These are phyloP conservation scores for Caenorhabditis angaria DNA, from an alignment of 2,888 invertebrate species.

Conservation along the genomic window DNA sequence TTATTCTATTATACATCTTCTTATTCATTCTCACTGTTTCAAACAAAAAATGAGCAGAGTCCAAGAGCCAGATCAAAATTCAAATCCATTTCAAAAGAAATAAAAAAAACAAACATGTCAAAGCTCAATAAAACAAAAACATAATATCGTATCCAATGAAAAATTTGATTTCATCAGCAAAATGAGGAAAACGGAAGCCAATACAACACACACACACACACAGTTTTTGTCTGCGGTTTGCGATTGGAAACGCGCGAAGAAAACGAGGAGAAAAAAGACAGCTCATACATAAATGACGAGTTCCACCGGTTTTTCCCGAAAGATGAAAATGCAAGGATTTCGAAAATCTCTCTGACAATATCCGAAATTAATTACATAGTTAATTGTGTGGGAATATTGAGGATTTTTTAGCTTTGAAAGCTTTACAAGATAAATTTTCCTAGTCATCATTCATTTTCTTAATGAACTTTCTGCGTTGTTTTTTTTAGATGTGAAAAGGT, in stretches of 20 bases:
- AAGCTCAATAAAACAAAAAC: not conserved
- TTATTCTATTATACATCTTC: not conserved
- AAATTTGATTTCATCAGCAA: not conserved
- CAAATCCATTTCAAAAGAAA: not conserved
- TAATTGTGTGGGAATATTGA: not conserved
- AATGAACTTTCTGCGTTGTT: too few species aligned
- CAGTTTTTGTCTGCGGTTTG: too few species aligned
- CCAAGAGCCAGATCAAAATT: not conserved
- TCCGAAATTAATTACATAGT: not conserved
- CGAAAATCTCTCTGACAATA: not conserved
- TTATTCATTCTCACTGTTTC: not conserved
- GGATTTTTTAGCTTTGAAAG: too few species aligned
- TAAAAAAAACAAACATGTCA: not conserved
- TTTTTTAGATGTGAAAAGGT: too few species aligned
- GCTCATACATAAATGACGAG: conserved; percentile 4
- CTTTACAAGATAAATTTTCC: too few species aligned
- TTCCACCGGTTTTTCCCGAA: not conserved
- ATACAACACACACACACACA: too few species aligned
- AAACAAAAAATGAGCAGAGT: conserved; percentile 7
- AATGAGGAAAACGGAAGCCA: not conserved
- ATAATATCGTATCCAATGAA: not conserved
- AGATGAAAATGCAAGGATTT: not conserved
- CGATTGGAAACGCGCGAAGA: too few species aligned
- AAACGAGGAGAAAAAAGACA: too few species aligned
- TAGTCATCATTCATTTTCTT: too few species aligned